Evolutionary conservation across 2,888 invertebrate species (phyloP), one percentile per base, ranked within the genome.

Genomic region (Rhagonycha lutea): DNA sequence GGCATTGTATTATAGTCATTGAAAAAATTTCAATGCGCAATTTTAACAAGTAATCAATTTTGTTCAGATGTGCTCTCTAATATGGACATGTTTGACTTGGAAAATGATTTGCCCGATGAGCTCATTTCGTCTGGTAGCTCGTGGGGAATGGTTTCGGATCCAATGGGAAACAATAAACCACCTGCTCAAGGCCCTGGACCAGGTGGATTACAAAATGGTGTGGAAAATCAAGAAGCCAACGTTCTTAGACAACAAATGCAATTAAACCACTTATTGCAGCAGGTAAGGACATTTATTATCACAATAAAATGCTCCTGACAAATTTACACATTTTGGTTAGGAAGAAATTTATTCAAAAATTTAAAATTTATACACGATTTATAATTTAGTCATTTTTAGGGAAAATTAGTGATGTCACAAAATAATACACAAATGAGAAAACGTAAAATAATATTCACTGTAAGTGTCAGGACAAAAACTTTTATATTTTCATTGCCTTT

Each of bases 61-160:
- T 87, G 87, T 85, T 81, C 89, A 93, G 95, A 95, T 91, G 92
- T 94, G 87, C 92, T 94, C 88, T 93, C 95, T 82, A 95, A 94
- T 89, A 92, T 93, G 87, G 94, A 94, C 86, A 95, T 95, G 92
- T 94, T 95, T 88, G 95, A 95, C 89, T 91, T 97, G 88, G 97
- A 97, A 89, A 96, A 96, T 89, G 95, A 96, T 88, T 92, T 97
- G 83, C 97, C 97, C 67, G 96, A 97, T 89, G 97, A 97, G 88
- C 90, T 97, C 81, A 94, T 96, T 88, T 91, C 92, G 72, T 92
- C 93, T 75, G 91, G 92, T 81, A 85, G 86, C 65, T 92, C 93
- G 82, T 95, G 95, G 95, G 92, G 93, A 78, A 87, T 91, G 76
- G 74, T 80, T 61, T 79, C 81, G 32, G 94, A 94, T 85, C 92